Conservation (phyloP, 2,797 vertebrate species). For the Xiphorhynchus erythropygius region DNA sequence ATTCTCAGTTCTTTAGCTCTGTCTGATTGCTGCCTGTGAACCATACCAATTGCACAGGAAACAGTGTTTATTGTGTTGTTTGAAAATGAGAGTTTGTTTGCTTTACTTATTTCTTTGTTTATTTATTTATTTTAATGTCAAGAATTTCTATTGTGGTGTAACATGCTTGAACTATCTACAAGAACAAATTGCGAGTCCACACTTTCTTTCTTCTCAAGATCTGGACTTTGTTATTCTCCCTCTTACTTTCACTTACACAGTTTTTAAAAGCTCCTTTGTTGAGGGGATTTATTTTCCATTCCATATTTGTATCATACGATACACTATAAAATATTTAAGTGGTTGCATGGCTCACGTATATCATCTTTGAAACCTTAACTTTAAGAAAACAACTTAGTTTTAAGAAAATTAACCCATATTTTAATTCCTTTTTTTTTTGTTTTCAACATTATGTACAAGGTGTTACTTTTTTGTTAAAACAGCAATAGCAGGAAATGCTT, state of each 20-base stretch:
- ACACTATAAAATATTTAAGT: not conserved
- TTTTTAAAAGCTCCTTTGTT: not conserved
- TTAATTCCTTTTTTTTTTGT: not conserved
- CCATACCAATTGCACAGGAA: not conserved
- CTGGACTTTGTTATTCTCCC: fast-evolving
- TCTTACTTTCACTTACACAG: not conserved
- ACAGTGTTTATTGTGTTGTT: not conserved
- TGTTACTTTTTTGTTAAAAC: not conserved
- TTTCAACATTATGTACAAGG: not conserved
- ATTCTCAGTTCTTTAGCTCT: not conserved
- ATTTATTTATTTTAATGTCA: not conserved
- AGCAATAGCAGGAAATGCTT: not conserved
- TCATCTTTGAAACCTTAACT: not conserved
- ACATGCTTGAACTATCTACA: not conserved
- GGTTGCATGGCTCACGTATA: fast-evolving
- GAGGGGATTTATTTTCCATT: not conserved
- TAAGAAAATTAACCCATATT: not conserved
- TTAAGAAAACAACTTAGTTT: not conserved
- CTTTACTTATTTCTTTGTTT: not conserved
- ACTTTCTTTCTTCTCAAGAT: not conserved
- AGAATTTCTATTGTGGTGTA: not conserved
- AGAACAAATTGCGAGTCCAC: not conserved
- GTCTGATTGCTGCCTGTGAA: not conserved
- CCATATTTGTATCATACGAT: not conserved
- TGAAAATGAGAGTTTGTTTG: not conserved